A percentile compares a stretch with the other conserved stretches of the same genome.
phyloP scores from a whole-genome alignment of 2,888 invertebrate genomes.

The Anthophora plumipes region DNA sequence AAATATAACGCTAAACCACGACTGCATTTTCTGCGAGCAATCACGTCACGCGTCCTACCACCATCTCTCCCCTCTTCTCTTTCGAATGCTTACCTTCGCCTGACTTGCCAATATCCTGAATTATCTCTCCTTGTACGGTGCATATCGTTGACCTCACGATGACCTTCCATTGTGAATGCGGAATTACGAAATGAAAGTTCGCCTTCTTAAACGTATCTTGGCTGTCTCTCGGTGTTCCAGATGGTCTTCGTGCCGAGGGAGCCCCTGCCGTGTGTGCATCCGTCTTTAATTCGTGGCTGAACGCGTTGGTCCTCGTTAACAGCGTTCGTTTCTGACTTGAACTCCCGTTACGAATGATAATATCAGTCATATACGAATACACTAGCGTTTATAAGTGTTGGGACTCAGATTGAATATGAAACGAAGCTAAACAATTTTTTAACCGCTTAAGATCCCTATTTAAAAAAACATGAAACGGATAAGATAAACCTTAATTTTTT shows the following conservation, averaged over 20 bases:
- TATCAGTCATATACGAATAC: no score
- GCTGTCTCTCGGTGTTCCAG: constrained; percentile 15
- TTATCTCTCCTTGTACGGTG: constrained; percentile 31
- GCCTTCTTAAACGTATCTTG: background rate
- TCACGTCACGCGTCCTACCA: constrained; percentile 8
- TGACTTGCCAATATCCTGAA: constrained; percentile 31
- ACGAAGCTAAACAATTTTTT: no score
- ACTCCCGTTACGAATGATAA: background rate
- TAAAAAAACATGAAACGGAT: no score
- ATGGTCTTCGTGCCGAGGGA: background rate
- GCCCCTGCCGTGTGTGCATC: background rate
- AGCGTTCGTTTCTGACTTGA: background rate
- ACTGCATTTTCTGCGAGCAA: background rate
- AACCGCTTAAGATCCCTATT: no score
- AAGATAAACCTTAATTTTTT: no score
- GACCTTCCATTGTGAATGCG: constrained; percentile 29
- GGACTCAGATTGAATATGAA: no score
- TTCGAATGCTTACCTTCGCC: constrained; percentile 12
- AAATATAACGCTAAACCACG: constrained; percentile 26
- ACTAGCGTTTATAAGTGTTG: no score
- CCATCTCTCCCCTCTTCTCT: background rate
- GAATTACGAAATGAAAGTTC: constrained; percentile 48
- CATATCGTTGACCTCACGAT: constrained; percentile 39
- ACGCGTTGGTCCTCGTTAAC: constrained; percentile 31
- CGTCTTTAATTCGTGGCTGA: constrained; percentile 8